These are phyloP conservation scores for Cheilosia vernalis DNA, from an alignment of 2,888 invertebrate species.

Conservation along the genomic window DNA sequence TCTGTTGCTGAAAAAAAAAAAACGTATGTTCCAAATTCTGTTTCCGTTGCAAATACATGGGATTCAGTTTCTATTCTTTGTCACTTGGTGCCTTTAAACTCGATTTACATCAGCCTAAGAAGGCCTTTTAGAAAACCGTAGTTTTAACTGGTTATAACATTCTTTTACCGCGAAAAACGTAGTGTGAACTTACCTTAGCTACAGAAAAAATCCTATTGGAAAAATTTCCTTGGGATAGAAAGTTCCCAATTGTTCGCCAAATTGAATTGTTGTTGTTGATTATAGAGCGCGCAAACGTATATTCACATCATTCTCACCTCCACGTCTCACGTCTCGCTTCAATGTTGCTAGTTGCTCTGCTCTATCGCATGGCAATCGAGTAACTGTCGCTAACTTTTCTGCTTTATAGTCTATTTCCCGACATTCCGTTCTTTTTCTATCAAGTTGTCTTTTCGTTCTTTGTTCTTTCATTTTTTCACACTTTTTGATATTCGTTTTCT, in stretches of 20 bases:
- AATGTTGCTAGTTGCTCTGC: slow-evolving; percentile 10
- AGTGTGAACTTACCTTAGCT: too few relatives aligned
- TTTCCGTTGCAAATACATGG: too few relatives aligned
- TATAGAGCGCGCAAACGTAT: neutral
- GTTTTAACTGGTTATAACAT: too few relatives aligned
- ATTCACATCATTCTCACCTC: neutral
- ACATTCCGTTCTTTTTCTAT: neutral
- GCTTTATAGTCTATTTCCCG: neutral
- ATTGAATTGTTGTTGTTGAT: neutral
- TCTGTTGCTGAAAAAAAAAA: too few relatives aligned
- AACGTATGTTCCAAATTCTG: too few relatives aligned
- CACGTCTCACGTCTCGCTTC: too few relatives aligned
- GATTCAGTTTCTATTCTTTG: too few relatives aligned
- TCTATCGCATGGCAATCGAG: slow-evolving; percentile 11
- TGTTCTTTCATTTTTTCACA: neutral
- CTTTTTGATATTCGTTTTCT: slow-evolving; percentile 14
- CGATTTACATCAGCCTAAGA: too few relatives aligned
- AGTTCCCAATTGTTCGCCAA: neutral
- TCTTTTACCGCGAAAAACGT: too few relatives aligned
- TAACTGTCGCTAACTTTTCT: neutral
- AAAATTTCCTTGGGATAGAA: neutral
- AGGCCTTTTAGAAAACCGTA: too few relatives aligned
- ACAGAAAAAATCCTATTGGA: neutral
- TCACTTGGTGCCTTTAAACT: too few relatives aligned
- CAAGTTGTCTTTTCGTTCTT: slow-evolving; percentile 15